A percentile compares a stretch with the other conserved stretches of the same genome.
phyloP scores from a whole-genome alignment of 2,113 vertebrate species.

The Hydrochoerus hydrochaeris region DNA sequence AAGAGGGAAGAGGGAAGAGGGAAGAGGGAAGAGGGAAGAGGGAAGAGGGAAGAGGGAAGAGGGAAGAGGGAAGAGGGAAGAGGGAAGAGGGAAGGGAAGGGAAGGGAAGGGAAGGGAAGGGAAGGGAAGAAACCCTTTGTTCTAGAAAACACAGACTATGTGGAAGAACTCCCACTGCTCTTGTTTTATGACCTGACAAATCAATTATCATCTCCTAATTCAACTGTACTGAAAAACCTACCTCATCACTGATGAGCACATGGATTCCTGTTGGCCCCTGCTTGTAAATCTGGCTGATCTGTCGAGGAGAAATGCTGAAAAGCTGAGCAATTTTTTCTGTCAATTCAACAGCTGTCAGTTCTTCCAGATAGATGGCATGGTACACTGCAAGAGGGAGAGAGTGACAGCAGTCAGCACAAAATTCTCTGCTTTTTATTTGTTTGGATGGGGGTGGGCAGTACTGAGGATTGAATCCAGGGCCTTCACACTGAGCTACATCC shows the following conservation, averaged over 20 bases:
- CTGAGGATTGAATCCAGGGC: not conserved
- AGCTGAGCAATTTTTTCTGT: conserved; percentile 97
- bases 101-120: too few relatives aligned
- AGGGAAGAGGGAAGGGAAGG: too few relatives aligned
- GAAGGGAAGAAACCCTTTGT: not conserved
- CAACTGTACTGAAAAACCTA: conserved; percentile 69
- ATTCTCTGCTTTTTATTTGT: not conserved
- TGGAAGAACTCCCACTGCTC: not conserved
- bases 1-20: too few relatives aligned
- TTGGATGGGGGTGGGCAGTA: not conserved
- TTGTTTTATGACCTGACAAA: not conserved
- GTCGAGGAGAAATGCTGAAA: conserved; percentile 95
- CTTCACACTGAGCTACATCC: not conserved
- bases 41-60: too few relatives aligned
- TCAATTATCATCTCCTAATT: not conserved
- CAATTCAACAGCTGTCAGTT: conserved; percentile 92
- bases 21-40: too few relatives aligned
- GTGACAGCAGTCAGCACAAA: not conserved
- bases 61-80: too few relatives aligned
- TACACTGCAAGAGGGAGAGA: conserved; percentile 89
- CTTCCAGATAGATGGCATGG: conserved; percentile 97
- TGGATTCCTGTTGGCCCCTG: conserved; percentile 98
- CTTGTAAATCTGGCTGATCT: conserved; percentile 98
- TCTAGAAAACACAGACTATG: not conserved
- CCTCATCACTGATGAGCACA: conserved; percentile 97